Conservation (phyloP, 2,888 invertebrate species). For the Plebejus melissa region DNA sequence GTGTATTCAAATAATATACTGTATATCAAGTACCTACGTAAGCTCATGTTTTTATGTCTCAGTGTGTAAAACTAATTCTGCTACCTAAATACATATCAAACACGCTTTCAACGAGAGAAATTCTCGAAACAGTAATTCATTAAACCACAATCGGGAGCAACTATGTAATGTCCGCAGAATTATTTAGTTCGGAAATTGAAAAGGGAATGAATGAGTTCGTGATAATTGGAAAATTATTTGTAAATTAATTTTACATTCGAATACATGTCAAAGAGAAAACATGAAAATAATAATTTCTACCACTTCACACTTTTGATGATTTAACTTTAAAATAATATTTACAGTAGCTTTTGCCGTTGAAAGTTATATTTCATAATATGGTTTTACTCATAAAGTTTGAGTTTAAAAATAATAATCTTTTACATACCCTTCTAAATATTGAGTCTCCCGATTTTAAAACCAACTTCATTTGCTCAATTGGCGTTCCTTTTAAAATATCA, state of each 20-base stretch:
- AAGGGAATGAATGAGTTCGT: slow-evolving; percentile 21
- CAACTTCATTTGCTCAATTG: no score
- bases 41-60: neutral
- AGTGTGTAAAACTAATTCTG: neutral
- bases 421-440: neutral
- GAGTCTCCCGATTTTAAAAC: no score
- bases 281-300: slow-evolving; percentile 24
- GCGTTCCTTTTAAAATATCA: no score
- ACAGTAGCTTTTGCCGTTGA: neutral
- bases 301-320: neutral
- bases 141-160: slow-evolving; percentile 6
- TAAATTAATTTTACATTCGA: slow-evolving; percentile 16
- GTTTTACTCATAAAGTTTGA: neutral
- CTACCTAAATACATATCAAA: neutral
- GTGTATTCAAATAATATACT: neutral
- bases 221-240: slow-evolving; percentile 20
- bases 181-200: slow-evolving; percentile 24
- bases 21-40: neutral
- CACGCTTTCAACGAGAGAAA: neutral
- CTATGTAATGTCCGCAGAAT: slow-evolving; percentile 15
- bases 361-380: neutral
- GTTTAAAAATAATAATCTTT: neutral
- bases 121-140: neutral
- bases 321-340: neutral
- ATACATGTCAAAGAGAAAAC: slow-evolving; percentile 21